A percentile compares a stretch with the other conserved stretches of the same genome.
These are phyloP conservation scores for Conistra vaccinii DNA, from an alignment of 2,888 invertebrate species.

Conservation along the genomic window DNA sequence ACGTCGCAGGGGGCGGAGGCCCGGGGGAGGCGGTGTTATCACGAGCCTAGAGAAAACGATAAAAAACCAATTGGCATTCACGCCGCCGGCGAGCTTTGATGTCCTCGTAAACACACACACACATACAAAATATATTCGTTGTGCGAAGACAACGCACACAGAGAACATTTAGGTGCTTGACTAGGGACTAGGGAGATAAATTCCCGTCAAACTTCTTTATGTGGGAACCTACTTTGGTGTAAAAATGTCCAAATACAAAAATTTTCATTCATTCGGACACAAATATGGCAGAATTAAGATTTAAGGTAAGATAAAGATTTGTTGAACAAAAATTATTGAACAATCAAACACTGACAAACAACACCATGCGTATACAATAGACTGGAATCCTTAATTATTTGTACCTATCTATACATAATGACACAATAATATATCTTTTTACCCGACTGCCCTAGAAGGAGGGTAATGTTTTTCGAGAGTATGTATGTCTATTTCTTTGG, in stretches of 20 bases:
- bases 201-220: constrained; percentile 52
- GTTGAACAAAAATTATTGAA: too few species aligned
- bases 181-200: constrained; percentile 38
- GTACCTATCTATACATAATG: background rate
- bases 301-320: too few species aligned
- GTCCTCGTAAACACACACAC: constrained; percentile 74
- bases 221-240: background rate
- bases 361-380: too few species aligned
- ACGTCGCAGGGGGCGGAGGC: constrained; percentile 42
- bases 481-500: too few species aligned
- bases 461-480: too few species aligned
- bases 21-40: constrained; percentile 59
- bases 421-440: background rate
- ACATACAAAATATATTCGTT: constrained; percentile 35
- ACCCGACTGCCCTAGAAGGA: too few species aligned
- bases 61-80: constrained; percentile 86
- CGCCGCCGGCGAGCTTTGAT: constrained; percentile 79
- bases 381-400: background rate
- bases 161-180: constrained; percentile 17
- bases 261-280: background rate
- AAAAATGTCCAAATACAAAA: background rate
- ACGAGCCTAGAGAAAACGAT: constrained; percentile 81
- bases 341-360: too few species aligned
- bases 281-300: background rate
- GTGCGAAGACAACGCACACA: constrained; percentile 37